These are phyloP conservation scores for Chloroclysta siterata DNA, from an alignment of 2,888 invertebrate species.

Conservation along the genomic window DNA sequence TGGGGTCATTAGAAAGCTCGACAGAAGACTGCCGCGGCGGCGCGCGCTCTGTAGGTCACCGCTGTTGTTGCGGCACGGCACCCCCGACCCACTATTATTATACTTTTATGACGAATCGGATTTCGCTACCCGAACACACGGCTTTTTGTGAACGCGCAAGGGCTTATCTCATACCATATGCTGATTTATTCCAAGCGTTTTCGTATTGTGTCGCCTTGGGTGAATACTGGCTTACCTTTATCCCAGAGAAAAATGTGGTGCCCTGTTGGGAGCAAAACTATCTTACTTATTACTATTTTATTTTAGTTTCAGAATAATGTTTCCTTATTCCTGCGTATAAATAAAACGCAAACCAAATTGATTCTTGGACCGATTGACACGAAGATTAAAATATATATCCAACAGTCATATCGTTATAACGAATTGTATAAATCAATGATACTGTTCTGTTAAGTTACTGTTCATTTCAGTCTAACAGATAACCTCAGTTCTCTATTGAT, in stretches of 20 bases:
- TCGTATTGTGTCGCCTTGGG: slow-evolving; percentile 43
- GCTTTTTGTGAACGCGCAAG: slow-evolving; percentile 65
- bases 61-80: slow-evolving; percentile 76
- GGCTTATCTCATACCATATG: slow-evolving; percentile 52
- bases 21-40: slow-evolving; percentile 83
- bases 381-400: too few relatives aligned
- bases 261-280: not conserved
- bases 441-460: too few relatives aligned
- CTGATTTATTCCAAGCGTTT: slow-evolving; percentile 46
- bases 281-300: not conserved
- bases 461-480: too few relatives aligned
- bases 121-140: slow-evolving; percentile 73
- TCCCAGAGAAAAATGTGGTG: slow-evolving; percentile 18
- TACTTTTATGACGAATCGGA: slow-evolving; percentile 84
- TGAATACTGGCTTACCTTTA: slow-evolving; percentile 34
- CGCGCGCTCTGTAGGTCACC: slow-evolving; percentile 79
- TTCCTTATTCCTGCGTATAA: not conserved
- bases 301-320: not conserved
- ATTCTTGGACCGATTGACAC: too few relatives aligned
- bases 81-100: slow-evolving; percentile 83
- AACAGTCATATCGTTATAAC: not conserved
- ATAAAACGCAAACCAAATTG: not conserved
- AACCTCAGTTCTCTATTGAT: not conserved
- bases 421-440: too few relatives aligned
- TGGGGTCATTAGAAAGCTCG: slow-evolving; percentile 84